phyloP scores from a whole-genome alignment of 2,113 vertebrate genomes.

The Callocephalon fimbriatum region DNA sequence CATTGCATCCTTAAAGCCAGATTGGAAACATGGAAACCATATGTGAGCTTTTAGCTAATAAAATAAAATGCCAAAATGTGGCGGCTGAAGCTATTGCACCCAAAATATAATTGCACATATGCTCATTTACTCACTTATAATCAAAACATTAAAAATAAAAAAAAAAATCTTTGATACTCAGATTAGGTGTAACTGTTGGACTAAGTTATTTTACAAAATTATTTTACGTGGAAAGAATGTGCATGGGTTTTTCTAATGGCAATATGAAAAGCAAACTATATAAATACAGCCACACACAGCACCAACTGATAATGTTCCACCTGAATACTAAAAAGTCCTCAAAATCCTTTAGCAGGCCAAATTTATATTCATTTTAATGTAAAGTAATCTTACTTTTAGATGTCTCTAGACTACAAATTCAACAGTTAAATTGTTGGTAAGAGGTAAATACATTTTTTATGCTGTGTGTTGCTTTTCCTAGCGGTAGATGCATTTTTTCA shows the following conservation, averaged over 20 bases:
- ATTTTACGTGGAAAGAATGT: constrained; percentile 80
- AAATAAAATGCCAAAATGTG: constrained; percentile 81
- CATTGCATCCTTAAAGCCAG: constrained; percentile 76
- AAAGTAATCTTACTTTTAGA: constrained; percentile 5
- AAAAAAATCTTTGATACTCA: constrained; percentile 72
- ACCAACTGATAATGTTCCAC: constrained; percentile 74
- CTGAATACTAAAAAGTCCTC: constrained; percentile 29
- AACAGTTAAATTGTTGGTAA: neutral
- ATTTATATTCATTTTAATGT: constrained; percentile 4
- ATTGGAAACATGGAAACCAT: constrained; percentile 84
- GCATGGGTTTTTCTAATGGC: constrained; percentile 60
- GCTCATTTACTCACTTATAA: constrained; percentile 81
- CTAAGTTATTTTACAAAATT: constrained; percentile 74
- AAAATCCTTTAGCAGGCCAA: neutral
- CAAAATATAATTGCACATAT: constrained; percentile 83
- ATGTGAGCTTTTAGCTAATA: constrained; percentile 83
- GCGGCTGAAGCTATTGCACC: constrained; percentile 77
- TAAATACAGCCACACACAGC: constrained; percentile 65
- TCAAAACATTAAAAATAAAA: constrained; percentile 76
- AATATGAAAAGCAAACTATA: constrained; percentile 72
- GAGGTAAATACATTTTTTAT: neutral
- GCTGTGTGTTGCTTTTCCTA: neutral
- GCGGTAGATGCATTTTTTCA: neutral
- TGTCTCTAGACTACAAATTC: neutral
- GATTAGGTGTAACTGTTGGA: constrained; percentile 75